Base-by-base conservation (phyloP, 2,113 vertebrate genomes). In the Egretta garzetta region DNA sequence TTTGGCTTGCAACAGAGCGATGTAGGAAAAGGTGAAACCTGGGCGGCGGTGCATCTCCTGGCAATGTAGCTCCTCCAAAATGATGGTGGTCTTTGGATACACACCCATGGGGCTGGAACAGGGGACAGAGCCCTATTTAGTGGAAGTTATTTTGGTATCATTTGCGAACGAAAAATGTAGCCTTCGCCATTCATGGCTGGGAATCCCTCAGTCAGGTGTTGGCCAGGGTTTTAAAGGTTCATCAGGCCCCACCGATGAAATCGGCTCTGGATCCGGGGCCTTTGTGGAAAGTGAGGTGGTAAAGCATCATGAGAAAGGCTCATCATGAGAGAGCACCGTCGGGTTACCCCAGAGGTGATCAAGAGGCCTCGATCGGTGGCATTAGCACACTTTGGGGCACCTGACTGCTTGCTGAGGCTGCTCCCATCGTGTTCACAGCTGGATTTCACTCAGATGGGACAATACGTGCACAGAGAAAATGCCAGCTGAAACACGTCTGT, bases 41-140 rank as follows among this genome's bases (percentile, higher is more conserved):
- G 5, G 1, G 3, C 2, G 3, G 12, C 4, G 1, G 32, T 1
- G 1, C 27, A 39, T 56, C 11, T 68, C 28, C 56, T 70, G 77
- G 59, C 33, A 77, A 41, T 23, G n/a, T 4, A 47, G 33, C 33
- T 89, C 68, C n/a, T 81, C 60, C 56, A 43, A 70, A 80, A 56
- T 6, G 30, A 12, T 23, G 60, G 24, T 70, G 8, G 17, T 19
- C 64, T 55, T 81, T 67, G 37, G 47, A 37, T 24, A 5, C 6
- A 4, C 7, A 5, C 43, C 32, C 13, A 4, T 30, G 24, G 45
- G 24, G 32, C 73, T 87, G 68, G 50, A 64, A 53, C 18, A 23
- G 49, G 33, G 23, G 32, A 41, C 12, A 45, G 47, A 82, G 9
- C 6, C 8, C 2, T 27, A 11, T n/a, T 85, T 50, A 37, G 24